Evolutionary conservation across 2,797 vertebrate species (phyloP).

Genomic region (Silurus aristotelis): DNA sequence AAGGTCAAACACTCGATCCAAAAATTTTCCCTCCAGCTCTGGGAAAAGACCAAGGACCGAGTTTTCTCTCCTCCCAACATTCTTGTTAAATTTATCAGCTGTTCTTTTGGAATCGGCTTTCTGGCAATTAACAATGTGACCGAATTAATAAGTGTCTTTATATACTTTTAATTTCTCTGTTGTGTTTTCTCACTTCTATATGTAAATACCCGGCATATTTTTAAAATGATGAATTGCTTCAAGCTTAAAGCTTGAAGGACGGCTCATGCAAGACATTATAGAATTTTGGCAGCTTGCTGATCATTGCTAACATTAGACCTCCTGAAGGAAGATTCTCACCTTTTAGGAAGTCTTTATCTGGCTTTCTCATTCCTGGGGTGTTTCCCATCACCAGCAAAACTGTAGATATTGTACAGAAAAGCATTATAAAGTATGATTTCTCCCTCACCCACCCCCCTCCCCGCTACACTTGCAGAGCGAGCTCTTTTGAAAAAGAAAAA

Average conservation of each 20-base stretch:
- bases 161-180: constrained; percentile 35
- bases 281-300: constrained; percentile 7
- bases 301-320: constrained; percentile 38
- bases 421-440: constrained; percentile 60
- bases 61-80: background rate
- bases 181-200: constrained; percentile 41
- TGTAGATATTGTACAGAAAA: constrained; percentile 79
- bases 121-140: constrained; percentile 42
- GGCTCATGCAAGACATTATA: constrained; percentile 50
- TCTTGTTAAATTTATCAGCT: constrained; percentile 34
- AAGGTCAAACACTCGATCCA: background rate
- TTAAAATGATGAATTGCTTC: constrained; percentile 40
- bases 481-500: constrained; percentile 54
- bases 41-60: background rate
- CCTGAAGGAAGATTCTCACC: constrained; percentile 24
- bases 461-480: constrained; percentile 60
- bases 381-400: constrained; percentile 63
- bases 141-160: constrained; percentile 25
- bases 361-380: constrained; percentile 54
- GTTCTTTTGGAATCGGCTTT: constrained; percentile 34
- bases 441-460: too few species aligned
- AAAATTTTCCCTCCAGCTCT: background rate
- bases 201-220: constrained; percentile 46
- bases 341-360: constrained; percentile 42
- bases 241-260: constrained; percentile 33